These are phyloP conservation scores for Cephonodes hylas DNA, from an alignment of 2,888 invertebrate species.

Conservation along the genomic window DNA sequence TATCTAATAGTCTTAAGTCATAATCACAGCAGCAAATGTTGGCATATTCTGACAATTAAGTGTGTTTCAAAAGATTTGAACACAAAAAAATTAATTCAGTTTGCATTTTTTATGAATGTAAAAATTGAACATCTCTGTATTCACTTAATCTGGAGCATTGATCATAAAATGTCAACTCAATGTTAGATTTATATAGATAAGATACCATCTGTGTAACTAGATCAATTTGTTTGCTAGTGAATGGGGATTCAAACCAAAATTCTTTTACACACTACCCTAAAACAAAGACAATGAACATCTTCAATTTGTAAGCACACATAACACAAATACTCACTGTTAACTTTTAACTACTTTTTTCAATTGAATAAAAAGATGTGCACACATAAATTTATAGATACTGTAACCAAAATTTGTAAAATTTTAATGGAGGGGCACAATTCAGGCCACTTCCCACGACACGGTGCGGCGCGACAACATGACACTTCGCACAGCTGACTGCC, in stretches of 20 bases:
- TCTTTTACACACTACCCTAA: background rate
- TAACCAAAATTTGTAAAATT: background rate
- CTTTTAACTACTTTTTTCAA: background rate
- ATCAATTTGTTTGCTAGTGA: constrained; percentile 13
- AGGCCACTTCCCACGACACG: constrained; percentile 71
- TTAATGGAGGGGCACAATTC: constrained; percentile 52
- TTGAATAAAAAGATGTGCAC: background rate
- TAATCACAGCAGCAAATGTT: background rate
- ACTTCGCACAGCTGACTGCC: constrained; percentile 78
- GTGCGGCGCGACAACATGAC: constrained; percentile 60
- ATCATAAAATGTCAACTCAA: constrained; percentile 32
- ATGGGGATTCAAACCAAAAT: constrained; percentile 15
- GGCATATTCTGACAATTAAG: too few relatives aligned
- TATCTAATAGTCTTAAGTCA: too few relatives aligned
- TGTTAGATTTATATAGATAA: constrained; percentile 32
- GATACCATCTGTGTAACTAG: constrained; percentile 30
- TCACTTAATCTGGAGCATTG: constrained; percentile 25
- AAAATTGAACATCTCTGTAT: background rate
- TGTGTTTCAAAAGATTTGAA: background rate
- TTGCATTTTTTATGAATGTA: background rate
- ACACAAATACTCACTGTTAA: background rate
- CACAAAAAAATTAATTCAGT: background rate
- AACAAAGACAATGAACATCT: constrained; percentile 16
- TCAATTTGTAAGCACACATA: background rate
- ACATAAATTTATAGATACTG: background rate